Evolutionary conservation across 2,888 invertebrate species (phyloP).

Genomic region (Fragum fragum): DNA sequence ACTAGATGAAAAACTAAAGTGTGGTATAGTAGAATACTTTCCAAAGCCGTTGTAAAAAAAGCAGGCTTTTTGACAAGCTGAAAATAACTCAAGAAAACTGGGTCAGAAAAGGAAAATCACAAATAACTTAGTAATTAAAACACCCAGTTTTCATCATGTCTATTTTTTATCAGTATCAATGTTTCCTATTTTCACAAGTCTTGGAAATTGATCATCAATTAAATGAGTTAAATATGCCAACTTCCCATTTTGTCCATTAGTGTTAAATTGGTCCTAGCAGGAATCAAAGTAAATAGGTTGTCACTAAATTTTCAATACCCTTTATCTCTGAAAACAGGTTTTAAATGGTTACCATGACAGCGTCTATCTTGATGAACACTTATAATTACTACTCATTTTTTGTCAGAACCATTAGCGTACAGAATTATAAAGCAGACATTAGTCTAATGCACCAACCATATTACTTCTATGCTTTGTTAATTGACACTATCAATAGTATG

Average conservation of each 20-base stretch:
- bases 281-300: not conserved
- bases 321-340: slow-evolving; percentile 3
- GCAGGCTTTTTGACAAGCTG: too few relatives aligned
- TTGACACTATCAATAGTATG: not conserved
- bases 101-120: too few relatives aligned
- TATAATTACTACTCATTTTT: not conserved
- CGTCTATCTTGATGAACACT: not conserved
- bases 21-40: too few relatives aligned
- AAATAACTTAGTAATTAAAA: too few relatives aligned
- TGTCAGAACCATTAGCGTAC: not conserved
- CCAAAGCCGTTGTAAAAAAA: too few relatives aligned
- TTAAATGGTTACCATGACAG: not conserved
- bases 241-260: slow-evolving; percentile 14
- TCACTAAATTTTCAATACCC: not conserved
- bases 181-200: too few relatives aligned
- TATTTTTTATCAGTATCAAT: too few relatives aligned
- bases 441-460: not conserved
- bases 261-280: not conserved
- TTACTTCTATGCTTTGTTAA: not conserved
- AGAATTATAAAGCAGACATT: not conserved
- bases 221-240: too few relatives aligned
- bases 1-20: too few relatives aligned
- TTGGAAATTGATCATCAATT: too few relatives aligned
- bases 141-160: too few relatives aligned
- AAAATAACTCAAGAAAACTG: too few relatives aligned